A percentile compares a stretch with the other conserved stretches of the same genome.
These are phyloP conservation scores for Bursaphelenchus okinawaensis DNA, from an alignment of 2,888 invertebrate genomes.

Conservation along the genomic window DNA sequence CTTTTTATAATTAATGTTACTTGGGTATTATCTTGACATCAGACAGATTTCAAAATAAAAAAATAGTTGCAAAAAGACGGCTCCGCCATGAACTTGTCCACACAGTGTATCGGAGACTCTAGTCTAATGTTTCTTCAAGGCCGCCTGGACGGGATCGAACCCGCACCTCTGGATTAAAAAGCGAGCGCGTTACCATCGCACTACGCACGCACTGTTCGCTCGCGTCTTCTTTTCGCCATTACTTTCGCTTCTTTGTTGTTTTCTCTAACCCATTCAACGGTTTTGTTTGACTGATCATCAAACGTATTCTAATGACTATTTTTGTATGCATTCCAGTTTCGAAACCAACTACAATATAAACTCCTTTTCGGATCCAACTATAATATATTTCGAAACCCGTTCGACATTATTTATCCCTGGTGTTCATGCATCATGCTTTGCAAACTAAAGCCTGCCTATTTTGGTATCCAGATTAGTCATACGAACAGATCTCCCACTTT, in stretches of 20 bases:
- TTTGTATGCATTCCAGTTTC: not conserved
- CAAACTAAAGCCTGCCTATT: not conserved
- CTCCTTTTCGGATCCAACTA: too few species aligned
- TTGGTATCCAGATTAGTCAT: not conserved
- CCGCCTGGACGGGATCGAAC: not conserved
- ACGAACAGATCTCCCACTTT: not conserved
- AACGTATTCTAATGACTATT: too few species aligned
- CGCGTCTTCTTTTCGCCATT: not conserved
- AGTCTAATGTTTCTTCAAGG: not conserved
- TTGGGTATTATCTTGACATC: too few species aligned
- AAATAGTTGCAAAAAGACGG: too few species aligned
- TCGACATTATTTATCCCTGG: not conserved
- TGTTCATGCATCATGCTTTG: not conserved
- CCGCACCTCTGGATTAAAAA: not conserved
- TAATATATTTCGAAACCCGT: not conserved
- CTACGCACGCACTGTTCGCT: not conserved
- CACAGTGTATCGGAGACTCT: not conserved
- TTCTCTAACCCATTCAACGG: too few species aligned
- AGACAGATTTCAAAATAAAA: too few species aligned
- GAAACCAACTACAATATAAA: too few species aligned
- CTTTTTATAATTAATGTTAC: too few species aligned
- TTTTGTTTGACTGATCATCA: too few species aligned
- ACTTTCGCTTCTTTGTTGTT: too few species aligned
- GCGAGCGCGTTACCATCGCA: not conserved
- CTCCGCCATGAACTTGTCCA: not conserved